phyloP scores from a whole-genome alignment of 2,888 invertebrate genomes.

The Hermaeophaga mercurialis region DNA sequence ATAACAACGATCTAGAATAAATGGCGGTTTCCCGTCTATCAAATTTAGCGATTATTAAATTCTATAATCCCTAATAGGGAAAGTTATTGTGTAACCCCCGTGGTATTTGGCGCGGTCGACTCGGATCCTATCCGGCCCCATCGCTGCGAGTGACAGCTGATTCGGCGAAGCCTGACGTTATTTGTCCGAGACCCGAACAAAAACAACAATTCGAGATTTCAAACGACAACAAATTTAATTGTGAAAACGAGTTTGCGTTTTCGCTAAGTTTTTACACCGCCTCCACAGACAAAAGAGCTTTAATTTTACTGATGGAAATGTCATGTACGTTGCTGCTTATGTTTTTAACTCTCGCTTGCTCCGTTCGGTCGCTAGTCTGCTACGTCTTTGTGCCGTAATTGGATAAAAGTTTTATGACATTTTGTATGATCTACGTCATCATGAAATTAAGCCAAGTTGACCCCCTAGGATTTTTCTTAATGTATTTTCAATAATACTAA shows the following conservation, averaged over 20 bases:
- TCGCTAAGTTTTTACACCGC: conserved; percentile 35
- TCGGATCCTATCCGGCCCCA: not conserved
- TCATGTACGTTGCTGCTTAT: conserved; percentile 36
- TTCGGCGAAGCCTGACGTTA: conserved; percentile 37
- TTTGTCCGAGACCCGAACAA: conserved; percentile 36
- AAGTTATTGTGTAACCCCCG: conserved; percentile 10
- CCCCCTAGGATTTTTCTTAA: too few species aligned
- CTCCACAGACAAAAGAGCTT: conserved; percentile 36
- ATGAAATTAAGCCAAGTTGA: too few species aligned
- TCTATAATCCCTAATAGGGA: conserved; percentile 1
- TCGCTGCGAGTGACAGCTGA: conserved; percentile 37
- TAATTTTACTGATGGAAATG: conserved; percentile 40
- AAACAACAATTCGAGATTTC: conserved; percentile 40
- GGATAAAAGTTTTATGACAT: conserved; percentile 34
- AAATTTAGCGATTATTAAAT: conserved; percentile 1
- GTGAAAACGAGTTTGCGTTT: conserved; percentile 40
- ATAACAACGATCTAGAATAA: too few species aligned
- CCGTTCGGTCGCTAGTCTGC: not conserved
- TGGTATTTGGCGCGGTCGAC: conserved; percentile 10
- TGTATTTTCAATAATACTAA: too few species aligned
- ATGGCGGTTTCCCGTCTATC: too few species aligned
- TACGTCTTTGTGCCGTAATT: conserved; percentile 31
- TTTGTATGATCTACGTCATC: conserved; percentile 19
- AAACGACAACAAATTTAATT: conserved; percentile 39
- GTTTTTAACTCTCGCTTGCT: conserved; percentile 33